phyloP scores from a whole-genome alignment of 2,888 invertebrate species.

The Andricus curvator region DNA sequence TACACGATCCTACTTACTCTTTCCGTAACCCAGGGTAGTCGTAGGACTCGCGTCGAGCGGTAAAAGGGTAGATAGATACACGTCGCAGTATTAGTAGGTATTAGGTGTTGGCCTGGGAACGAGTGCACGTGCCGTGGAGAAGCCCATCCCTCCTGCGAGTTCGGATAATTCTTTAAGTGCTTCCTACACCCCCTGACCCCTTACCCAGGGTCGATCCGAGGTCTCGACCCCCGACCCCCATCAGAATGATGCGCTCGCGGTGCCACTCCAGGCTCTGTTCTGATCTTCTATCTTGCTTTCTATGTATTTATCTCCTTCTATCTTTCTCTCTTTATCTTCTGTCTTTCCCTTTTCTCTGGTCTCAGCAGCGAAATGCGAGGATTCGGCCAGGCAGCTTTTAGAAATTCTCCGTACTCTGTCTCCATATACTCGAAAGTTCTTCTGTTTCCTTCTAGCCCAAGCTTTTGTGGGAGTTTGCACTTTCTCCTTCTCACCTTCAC shows the following conservation, averaged over 20 bases:
- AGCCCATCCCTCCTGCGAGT: conserved; percentile 70
- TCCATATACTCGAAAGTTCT: conserved; percentile 28
- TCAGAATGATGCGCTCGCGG: conserved; percentile 54
- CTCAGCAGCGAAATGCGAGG: conserved; percentile 50
- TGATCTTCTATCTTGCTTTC: conserved; percentile 42
- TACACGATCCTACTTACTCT: conserved; percentile 53
- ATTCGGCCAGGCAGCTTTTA: conserved; percentile 56
- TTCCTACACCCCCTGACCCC: conserved; percentile 69
- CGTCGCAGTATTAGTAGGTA: conserved; percentile 77
- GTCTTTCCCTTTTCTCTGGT: conserved; percentile 17
- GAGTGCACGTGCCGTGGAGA: conserved; percentile 75
- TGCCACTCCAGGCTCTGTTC: conserved; percentile 53
- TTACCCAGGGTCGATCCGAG: conserved; percentile 54
- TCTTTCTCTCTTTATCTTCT: conserved; percentile 25
- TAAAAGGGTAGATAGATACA: conserved; percentile 78
- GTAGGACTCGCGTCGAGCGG: conserved; percentile 74
- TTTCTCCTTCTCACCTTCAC: conserved; percentile 47
- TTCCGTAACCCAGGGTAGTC: conserved; percentile 61
- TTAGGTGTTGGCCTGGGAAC: conserved; percentile 78
- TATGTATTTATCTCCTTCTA: conserved; percentile 30
- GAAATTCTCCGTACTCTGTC: conserved; percentile 50
- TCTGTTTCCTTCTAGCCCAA: conserved; percentile 44
- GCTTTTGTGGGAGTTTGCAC: conserved; percentile 42
- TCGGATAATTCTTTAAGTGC: conserved; percentile 79
- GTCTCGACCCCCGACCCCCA: conserved; percentile 42